Evolutionary conservation across 2,888 invertebrate species (phyloP).

Genomic region (Nasonia oneida): DNA sequence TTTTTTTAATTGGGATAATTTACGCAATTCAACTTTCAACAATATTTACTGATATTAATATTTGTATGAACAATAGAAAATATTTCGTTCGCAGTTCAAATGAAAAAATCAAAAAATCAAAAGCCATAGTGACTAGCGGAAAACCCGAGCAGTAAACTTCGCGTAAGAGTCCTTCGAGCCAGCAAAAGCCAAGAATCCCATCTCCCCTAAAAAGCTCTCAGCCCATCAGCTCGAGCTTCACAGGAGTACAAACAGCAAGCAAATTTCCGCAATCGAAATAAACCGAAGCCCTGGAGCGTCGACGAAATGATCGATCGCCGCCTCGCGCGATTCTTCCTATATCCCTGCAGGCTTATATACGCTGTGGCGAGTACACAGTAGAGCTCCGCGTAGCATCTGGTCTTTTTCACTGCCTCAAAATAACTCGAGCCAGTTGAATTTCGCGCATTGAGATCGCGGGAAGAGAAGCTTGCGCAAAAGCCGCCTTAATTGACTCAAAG

Average conservation of each 20-base stretch:
- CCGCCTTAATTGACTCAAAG: constrained; percentile 55
- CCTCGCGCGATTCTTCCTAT: not conserved
- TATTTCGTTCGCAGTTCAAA: too few species aligned
- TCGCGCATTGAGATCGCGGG: constrained; percentile 39
- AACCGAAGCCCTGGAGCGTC: not conserved
- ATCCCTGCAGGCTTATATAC: not conserved
- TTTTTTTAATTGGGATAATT: not conserved
- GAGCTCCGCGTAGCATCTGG: constrained; percentile 23
- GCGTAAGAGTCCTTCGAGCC: not conserved
- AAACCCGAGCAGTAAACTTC: not conserved
- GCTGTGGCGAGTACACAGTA: not conserved
- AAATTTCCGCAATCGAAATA: constrained; percentile 24
- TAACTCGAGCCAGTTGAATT: constrained; percentile 34
- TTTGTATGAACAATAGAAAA: too few species aligned
- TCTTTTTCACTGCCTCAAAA: constrained; percentile 44
- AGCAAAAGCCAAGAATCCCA: not conserved
- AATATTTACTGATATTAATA: too few species aligned
- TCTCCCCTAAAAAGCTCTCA: not conserved
- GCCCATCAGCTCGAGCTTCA: not conserved
- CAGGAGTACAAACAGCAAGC: not conserved
- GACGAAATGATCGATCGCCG: constrained; percentile 23
- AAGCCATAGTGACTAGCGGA: too few species aligned
- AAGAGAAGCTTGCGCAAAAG: constrained; percentile 37
- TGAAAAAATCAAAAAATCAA: too few species aligned
- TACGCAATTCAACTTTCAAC: not conserved